Evolutionary conservation across 2,113 vertebrate species (phyloP), one percentile per base, ranked within the genome.

Genomic region (Labeo catla): DNA sequence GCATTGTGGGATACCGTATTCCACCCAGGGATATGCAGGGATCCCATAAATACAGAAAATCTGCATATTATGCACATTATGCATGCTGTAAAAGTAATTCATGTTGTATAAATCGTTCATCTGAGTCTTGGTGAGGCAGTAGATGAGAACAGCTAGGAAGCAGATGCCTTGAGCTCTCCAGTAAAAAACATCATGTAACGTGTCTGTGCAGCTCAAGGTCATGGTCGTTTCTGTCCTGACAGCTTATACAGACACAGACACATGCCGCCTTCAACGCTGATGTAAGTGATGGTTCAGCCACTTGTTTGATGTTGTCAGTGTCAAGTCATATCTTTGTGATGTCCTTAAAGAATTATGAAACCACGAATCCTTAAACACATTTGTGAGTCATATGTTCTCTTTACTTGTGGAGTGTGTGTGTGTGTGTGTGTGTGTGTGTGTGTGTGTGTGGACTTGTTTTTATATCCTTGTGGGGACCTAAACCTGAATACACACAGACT

Each of bases 141-240:
- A 36, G 36, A 72, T 21, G 36, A 70, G 36, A 43, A 43, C 15
- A 2, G 23, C 63, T 12, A 21, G n/a, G 28, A 12, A 63, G 61
- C 61, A 63, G 13, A 7, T 36, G 13, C 28, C 65, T 68, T 39
- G 34, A 39, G 66, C 34, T 39, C 34, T 39, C 66, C 34, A 4
- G 16, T 19, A 65, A 34, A 34, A 13, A 8, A 13, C 65, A 19
- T 70, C 66, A 10, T 9, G 68, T 21, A 70, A 43, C 4, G 4
- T 70, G 34, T 9, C 68, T 72, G 68, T 9, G 66, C 66, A 21
- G 68, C 68, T 72, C 39, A 45, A 72, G 68, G 16, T 72, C 68
- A 68, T 28, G 16, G 8, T 3, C 2, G 28, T 66, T 34, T 66
- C 63, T 36, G 28, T 68, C 65, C 28, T 68, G 5, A 43, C 36